Base-by-base conservation (phyloP, 2,797 vertebrate species). In the Podarcis lilfordi region DNA sequence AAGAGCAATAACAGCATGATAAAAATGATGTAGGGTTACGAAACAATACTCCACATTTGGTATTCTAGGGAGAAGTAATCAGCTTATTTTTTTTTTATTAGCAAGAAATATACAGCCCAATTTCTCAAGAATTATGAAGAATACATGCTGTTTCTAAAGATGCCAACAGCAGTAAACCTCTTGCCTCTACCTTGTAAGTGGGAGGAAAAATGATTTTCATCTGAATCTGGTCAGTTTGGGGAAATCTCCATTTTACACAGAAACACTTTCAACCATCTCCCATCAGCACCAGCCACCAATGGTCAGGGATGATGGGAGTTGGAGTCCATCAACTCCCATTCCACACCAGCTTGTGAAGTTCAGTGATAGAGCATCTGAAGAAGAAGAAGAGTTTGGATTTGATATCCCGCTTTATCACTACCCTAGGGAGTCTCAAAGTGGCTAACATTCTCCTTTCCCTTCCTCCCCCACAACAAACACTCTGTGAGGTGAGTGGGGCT, bases 101-200 rank as follows among this genome's bases (percentile, higher is more conserved):
- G 15, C 55, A 23, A 90, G 74, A 92, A 84, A 55, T 81, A 77
- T 50, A 59, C 4, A 84, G 17, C 82, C 7, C 0, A 55, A 45
- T 68, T 29, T 92, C 35, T 90, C 71, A 89, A 66, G 2, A 86
- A 89, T 87, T 91, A 68, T 40, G 9, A 8, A 23, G 10, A 88
- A 84, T 84, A 74, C 1, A 91, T n/a, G 69, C 88, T 40, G 45
- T 92, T 83, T 86, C 89, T 75, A 71, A 69, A 82, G 80, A 15
- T 45, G 92, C 86, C 92, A 92, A 90, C 1, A 88, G 88, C 40
- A 43, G 85, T 92, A 85, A 55, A 92, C 83, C 91, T 92, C 91
- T 87, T n/a, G 13, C 32, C 19, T 50, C 76, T 79, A 87, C 79
- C 29, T 35, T 91, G 0, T 0, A 2, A 91, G 8, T 32, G 40